A percentile compares a stretch with the other conserved stretches of the same genome.
phyloP scores from a whole-genome alignment of 2,888 invertebrate genomes.

The Autographa pulchrina region DNA sequence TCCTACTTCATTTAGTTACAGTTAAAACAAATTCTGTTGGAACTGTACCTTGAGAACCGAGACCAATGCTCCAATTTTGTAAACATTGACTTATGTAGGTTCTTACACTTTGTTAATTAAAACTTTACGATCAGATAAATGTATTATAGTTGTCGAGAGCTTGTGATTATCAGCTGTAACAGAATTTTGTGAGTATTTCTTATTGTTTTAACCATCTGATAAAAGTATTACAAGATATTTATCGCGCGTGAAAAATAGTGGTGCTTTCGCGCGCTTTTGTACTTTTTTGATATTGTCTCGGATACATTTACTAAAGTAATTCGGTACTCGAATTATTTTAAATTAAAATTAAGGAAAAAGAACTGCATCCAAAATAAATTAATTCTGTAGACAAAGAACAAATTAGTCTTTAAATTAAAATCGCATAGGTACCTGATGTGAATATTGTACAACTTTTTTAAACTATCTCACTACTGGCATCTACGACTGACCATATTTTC shows the following conservation, averaged over 20 bases:
- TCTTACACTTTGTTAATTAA: slow-evolving; percentile 56
- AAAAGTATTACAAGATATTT: slow-evolving; percentile 39
- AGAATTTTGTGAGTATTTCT: slow-evolving; percentile 39
- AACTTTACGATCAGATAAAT: slow-evolving; percentile 54
- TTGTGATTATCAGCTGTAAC: slow-evolving; percentile 38
- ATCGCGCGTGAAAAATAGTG: slow-evolving; percentile 38
- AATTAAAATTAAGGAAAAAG: neutral
- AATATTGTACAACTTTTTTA: no score
- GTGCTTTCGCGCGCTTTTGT: slow-evolving; percentile 23
- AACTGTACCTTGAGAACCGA: slow-evolving; percentile 47
- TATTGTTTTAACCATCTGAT: slow-evolving; percentile 56
- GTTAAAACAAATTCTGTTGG: slow-evolving; percentile 26
- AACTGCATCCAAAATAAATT: neutral
- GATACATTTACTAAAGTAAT: slow-evolving; percentile 6
- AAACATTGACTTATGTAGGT: slow-evolving; percentile 25
- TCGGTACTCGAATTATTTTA: neutral
- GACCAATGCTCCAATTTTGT: slow-evolving; percentile 38
- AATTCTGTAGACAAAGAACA: neutral
- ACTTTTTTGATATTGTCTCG: neutral
- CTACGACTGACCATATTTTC: no score
- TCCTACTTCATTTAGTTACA: slow-evolving; percentile 22
- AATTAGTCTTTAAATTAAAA: no score
- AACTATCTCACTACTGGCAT: no score
- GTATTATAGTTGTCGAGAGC: slow-evolving; percentile 54
- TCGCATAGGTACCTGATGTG: no score